Percentiles rank a stretch among this genome's conserved stretches.
phyloP scores from a whole-genome alignment of 2,888 invertebrate genomes.

The Halictus quadricinctus region DNA sequence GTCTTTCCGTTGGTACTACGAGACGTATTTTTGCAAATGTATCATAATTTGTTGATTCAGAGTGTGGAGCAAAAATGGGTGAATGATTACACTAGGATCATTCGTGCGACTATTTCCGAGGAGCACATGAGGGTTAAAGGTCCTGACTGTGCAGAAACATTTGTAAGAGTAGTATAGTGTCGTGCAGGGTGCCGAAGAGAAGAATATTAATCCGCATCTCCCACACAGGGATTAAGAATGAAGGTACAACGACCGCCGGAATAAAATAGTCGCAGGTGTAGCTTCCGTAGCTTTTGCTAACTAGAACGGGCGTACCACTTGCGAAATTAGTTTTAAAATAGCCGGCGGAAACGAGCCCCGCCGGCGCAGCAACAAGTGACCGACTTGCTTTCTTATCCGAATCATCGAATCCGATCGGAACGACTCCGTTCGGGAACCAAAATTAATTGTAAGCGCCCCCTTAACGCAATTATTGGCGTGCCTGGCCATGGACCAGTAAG shows the following conservation, averaged over 20 bases:
- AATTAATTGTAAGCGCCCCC: conserved; percentile 38
- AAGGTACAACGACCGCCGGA: not conserved
- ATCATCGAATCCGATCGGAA: conserved; percentile 23
- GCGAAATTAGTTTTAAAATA: conserved; percentile 39
- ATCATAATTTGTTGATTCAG: too few relatives aligned
- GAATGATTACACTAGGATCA: not conserved
- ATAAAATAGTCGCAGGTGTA: conserved; percentile 19
- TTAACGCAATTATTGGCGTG: conserved; percentile 15
- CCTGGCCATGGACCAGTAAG: not conserved
- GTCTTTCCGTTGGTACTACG: not conserved
- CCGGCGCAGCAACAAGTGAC: conserved; percentile 57
- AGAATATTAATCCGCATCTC: not conserved
- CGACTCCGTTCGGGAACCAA: conserved; percentile 16
- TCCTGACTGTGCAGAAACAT: not conserved
- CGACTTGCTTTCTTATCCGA: conserved; percentile 31
- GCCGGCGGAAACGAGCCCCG: not conserved
- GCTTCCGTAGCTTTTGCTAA: conserved; percentile 4
- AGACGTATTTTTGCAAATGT: not conserved
- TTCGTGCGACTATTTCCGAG: not conserved
- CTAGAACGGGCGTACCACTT: not conserved
- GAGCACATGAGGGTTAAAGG: not conserved
- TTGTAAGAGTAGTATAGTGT: not conserved
- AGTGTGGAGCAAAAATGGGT: not conserved
- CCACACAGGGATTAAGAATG: not conserved
- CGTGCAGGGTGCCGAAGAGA: not conserved